A percentile compares a stretch with the other conserved stretches of the same genome.
Evolutionary conservation across 2,888 invertebrate genomes (phyloP).

Genomic region (Strigamia maritima): DNA sequence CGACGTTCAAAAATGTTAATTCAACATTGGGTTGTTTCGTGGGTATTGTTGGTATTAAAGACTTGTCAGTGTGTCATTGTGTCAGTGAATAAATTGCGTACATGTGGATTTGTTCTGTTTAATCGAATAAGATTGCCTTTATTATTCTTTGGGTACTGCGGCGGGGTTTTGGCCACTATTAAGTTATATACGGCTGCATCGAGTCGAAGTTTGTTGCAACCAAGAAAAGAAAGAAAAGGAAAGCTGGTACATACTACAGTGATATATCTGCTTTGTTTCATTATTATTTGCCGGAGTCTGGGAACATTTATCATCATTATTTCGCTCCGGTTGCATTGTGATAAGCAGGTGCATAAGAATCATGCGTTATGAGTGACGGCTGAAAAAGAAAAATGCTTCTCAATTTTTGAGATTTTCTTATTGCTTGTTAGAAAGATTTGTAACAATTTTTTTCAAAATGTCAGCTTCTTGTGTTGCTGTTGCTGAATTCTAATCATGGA

Average conservation of each 20-base stretch:
- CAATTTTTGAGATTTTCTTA: constrained; percentile 24
- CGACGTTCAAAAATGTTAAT: too few species aligned
- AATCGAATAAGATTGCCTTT: background rate
- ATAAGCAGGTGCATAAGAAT: constrained; percentile 27
- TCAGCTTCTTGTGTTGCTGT: background rate
- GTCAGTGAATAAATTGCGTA: background rate
- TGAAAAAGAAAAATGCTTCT: constrained; percentile 27
- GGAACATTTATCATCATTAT: background rate
- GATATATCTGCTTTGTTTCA: constrained; percentile 18
- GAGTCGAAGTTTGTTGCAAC: background rate
- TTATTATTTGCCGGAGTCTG: background rate
- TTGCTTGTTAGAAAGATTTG: background rate
- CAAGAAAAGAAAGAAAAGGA: background rate
- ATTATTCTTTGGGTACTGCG: too few species aligned
- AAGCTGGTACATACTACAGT: background rate
- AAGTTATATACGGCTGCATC: background rate
- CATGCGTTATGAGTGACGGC: background rate
- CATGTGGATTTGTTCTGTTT: background rate
- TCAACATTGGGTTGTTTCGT: too few species aligned
- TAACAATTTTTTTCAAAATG: background rate
- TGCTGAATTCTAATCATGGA: background rate
- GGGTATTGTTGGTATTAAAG: too few species aligned
- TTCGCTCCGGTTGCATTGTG: background rate
- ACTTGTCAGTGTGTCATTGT: too few species aligned
- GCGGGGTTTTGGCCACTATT: too few species aligned